These are phyloP conservation scores for Callinectes sapidus DNA, from an alignment of 2,888 invertebrate genomes.

Conservation along the genomic window DNA sequence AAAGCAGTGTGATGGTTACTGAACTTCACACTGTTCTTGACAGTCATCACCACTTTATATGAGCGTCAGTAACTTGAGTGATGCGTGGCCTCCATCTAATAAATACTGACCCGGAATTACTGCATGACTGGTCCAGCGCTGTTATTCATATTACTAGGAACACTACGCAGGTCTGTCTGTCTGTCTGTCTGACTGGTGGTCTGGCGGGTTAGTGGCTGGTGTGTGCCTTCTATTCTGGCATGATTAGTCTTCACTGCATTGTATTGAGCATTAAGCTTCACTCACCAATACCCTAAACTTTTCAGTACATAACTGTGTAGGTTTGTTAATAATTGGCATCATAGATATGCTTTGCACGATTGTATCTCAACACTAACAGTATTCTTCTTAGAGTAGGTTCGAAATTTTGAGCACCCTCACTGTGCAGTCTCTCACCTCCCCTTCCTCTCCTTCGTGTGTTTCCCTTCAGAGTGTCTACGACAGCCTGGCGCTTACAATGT, in stretches of 20 bases:
- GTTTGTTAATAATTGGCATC: not conserved
- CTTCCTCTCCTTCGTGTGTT: not conserved
- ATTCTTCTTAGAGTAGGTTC: not conserved
- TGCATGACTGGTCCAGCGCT: not conserved
- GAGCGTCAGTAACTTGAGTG: not conserved
- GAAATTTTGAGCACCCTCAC: not conserved
- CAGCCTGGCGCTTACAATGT: conserved; percentile 85
- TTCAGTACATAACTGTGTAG: not conserved
- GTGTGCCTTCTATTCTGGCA: not conserved
- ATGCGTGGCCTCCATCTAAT: not conserved
- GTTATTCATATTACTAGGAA: not conserved
- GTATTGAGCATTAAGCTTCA: not conserved
- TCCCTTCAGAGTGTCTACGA: conserved; percentile 80
- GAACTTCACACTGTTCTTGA: not conserved
- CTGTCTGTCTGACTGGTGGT: no score
- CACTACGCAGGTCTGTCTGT: no score
- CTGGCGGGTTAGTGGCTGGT: no score
- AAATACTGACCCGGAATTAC: not conserved
- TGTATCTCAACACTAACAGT: not conserved
- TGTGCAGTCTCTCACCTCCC: not conserved
- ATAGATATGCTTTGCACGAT: not conserved
- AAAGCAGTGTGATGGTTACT: conserved; percentile 73
- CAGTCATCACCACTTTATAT: not conserved
- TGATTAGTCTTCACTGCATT: not conserved
- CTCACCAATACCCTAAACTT: not conserved